Evolutionary conservation across 1,140 invertebrate species (phyloP), one percentile per base, ranked within the genome.

Genomic region (Lordiphosa collinella): DNA sequence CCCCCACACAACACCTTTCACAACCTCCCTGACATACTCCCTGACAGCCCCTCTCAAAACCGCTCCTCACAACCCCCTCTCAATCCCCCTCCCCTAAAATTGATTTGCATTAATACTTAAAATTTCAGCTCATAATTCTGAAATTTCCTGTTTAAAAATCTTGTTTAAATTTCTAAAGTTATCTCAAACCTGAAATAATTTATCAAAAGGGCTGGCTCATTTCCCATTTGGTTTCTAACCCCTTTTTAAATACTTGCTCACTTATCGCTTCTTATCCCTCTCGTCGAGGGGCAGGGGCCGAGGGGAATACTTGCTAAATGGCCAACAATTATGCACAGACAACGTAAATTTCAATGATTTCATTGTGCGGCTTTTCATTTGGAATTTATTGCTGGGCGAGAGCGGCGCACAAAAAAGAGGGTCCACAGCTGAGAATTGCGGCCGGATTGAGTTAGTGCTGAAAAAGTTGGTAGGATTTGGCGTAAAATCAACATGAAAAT

Each of bases 401-500:
- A 2, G 9, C 25, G 2, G 10, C 4, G 37, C 9, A 25, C 22
- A 25, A 25, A 25, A 46, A 12, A 49, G 47, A 18, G 43, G 16
- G 40, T 29, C 13, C 7, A 10, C 22, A 37, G 29, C 2, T 49
- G 38, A 32, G 12, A 54, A 43, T 41, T 63, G 44, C 41, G 32
- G 34, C 6, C 6, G 22, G 9, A 35, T 16, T 40, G 31, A 16
- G 16, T 8, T 10, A 18, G 60, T 38, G 59, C 55, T 53, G 36
- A 36, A 49, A 78, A 76, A 76, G 61, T 25, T 25, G 22, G 22
- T 7, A 7, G 22, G 22, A 25, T 25, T 72, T 76, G 74, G 74
- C 53, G 55, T 51, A 76, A 79, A 78, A 79, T 79, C 70, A 73
- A 79, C 68, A 73, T 62, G 61, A 56, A 52, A 59, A 68, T 75